Evolutionary conservation across 1,140 invertebrate species (phyloP), one percentile per base, ranked within the genome.

Genomic region (Pogonus chalceus): DNA sequence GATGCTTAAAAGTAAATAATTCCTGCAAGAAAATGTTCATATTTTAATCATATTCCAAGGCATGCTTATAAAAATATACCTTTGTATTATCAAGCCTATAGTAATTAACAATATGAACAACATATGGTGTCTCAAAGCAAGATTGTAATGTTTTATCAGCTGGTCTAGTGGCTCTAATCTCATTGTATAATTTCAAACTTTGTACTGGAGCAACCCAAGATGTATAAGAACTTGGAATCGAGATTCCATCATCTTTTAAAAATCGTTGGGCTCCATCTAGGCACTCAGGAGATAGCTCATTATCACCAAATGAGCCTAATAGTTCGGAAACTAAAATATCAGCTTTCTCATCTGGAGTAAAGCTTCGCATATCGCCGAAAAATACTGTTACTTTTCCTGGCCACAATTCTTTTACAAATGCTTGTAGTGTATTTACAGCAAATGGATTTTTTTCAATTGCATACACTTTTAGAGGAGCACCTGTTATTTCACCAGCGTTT

Each of bases 371-470:
- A 72, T 99, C 97, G 64, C 83, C 80, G 2, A 85, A 82, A 18
- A 96, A 78, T 2, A 97, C 78, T 12, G 63, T 68, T 14, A 82
- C 79, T 72, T 80, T 71, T 47, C 86, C 79, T 7, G 79, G 76
- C 92, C 93, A 97, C 37, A 89, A 74, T 62, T 90, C 87, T 58
- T 83, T 78, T 49, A 89, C 81, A 63, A 90, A 78, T 22, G 88
- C 83, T 56, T 84, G 80, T 16, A 96, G 73, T 64, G 95, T 96
- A 22, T 95, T 83, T 51, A 97, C 80, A 37, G 97, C 96, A 78
- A 93, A 96, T 0, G 90, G 87, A 80, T 99, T 99, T 71, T 99
- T 99, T 69, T 99, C 97, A 0, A 99, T 87, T 18, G 93, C 94
- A 72, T 93, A 95, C n/a, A 95, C 72, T 69, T 83, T 79, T 1